A percentile compares a stretch with the other conserved stretches of the same genome.
Conservation (phyloP, 2,888 invertebrate genomes). For the Luffia ferchaultella region DNA sequence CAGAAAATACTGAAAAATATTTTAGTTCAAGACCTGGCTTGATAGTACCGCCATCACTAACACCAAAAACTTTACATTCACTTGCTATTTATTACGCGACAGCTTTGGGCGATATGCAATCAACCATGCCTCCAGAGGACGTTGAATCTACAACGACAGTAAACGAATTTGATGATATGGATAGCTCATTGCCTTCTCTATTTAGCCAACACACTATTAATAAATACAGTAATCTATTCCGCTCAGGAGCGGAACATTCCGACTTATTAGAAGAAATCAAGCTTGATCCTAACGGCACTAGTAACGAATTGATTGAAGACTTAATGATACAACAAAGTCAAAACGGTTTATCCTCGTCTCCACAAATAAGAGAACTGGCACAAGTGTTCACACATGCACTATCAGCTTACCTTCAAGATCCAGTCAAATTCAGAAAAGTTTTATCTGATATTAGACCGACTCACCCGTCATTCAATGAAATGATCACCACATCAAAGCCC, state of each 20-base stretch:
- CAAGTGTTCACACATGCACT: constrained; percentile 86
- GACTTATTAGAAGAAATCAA: constrained; percentile 47
- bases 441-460: constrained; percentile 82
- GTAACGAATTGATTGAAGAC: constrained; percentile 58
- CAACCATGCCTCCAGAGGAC: constrained; percentile 37
- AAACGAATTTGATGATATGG: constrained; percentile 44
- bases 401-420: constrained; percentile 83
- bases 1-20: constrained; percentile 48
- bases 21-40: constrained; percentile 66
- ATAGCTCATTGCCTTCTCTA: constrained; percentile 64
- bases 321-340: constrained; percentile 70
- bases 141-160: constrained; percentile 34
- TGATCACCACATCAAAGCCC: constrained; percentile 31
- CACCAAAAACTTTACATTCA: constrained; percentile 80
- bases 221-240: constrained; percentile 63
- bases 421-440: constrained; percentile 80
- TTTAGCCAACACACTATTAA: constrained; percentile 74
- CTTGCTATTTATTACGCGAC: constrained; percentile 83
- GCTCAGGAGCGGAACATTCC: constrained; percentile 32
- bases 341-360: constrained; percentile 65
- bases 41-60: constrained; percentile 76
- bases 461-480: constrained; percentile 69
- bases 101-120: constrained; percentile 67
- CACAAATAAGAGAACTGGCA: constrained; percentile 80
- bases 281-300: constrained; percentile 46